Evolutionary conservation across 2,888 invertebrate genomes (phyloP).

Genomic region (Chymomyza amoena): DNA sequence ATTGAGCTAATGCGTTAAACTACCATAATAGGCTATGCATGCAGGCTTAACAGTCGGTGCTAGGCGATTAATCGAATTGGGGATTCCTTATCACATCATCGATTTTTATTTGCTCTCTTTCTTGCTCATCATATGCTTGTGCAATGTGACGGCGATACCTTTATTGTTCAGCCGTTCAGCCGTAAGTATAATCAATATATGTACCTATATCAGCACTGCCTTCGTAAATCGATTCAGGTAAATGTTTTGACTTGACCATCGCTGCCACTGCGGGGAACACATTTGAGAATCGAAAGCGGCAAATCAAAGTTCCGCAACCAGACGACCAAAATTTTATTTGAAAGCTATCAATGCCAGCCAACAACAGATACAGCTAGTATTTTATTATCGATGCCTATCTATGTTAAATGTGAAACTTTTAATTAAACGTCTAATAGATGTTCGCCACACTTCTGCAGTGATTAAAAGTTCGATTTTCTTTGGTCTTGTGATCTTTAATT

Average conservation of each 20-base stretch:
- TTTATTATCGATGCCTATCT: not conserved
- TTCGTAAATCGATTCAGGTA: constrained; percentile 69
- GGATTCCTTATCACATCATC: not conserved
- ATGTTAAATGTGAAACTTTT: constrained; percentile 62
- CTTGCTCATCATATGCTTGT: not conserved
- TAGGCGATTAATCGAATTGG: not conserved
- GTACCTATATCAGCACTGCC: not conserved
- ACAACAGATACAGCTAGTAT: constrained; percentile 24
- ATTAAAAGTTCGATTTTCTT: constrained; percentile 36
- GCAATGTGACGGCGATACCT: not conserved
- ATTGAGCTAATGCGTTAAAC: not conserved
- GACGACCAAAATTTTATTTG: constrained; percentile 49
- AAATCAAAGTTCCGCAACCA: constrained; percentile 61
- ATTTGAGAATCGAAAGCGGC: constrained; percentile 35
- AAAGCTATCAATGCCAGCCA: constrained; percentile 55
- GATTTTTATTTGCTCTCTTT: not conserved
- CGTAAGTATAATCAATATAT: not conserved
- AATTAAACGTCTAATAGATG: constrained; percentile 70
- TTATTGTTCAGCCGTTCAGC: constrained; percentile 34
- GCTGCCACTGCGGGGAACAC: constrained; percentile 40
- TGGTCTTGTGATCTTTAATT: constrained; percentile 60
- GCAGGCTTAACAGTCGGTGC: not conserved
- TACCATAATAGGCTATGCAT: not conserved
- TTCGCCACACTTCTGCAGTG: constrained; percentile 56
- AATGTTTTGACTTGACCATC: constrained; percentile 61